Evolutionary conservation across 2,888 invertebrate species (phyloP).

Genomic region (Ditylenchus weischeri): DNA sequence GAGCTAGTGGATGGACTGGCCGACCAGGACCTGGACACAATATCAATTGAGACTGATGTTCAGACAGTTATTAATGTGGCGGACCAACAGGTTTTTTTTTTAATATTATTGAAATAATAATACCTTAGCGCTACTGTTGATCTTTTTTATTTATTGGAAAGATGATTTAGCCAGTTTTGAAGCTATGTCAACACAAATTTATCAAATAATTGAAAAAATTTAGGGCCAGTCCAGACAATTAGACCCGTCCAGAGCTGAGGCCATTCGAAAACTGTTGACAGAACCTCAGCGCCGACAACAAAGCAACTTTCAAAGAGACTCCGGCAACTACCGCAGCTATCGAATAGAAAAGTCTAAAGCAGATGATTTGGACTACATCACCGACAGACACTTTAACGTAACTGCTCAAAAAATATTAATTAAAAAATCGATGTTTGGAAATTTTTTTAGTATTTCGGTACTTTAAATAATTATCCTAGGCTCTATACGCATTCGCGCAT

Average conservation of each 20-base stretch:
- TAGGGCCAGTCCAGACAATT: neutral
- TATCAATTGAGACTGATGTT: slow-evolving; percentile 31
- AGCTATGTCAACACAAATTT: too few relatives aligned
- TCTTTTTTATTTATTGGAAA: too few relatives aligned
- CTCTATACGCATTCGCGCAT: too few relatives aligned
- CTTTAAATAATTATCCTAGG: too few relatives aligned
- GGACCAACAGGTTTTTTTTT: too few relatives aligned
- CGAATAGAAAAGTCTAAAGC: slow-evolving; percentile 34
- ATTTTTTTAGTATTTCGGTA: neutral
- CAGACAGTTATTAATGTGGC: slow-evolving; percentile 23
- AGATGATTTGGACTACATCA: slow-evolving; percentile 52
- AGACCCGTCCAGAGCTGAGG: slow-evolving; percentile 39
- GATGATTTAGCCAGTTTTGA: too few relatives aligned
- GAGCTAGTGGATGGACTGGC: slow-evolving; percentile 21
- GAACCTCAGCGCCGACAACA: slow-evolving; percentile 39
- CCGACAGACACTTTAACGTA: slow-evolving; percentile 42
- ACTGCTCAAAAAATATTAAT: neutral
- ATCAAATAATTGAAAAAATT: too few relatives aligned
- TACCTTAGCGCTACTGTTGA: too few relatives aligned
- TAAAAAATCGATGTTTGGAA: neutral
- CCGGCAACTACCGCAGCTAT: slow-evolving; percentile 26
- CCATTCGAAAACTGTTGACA: slow-evolving; percentile 54
- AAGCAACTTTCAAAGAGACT: slow-evolving; percentile 25
- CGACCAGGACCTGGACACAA: slow-evolving; percentile 27
- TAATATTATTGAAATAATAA: too few relatives aligned